These are phyloP conservation scores for Girardinichthys multiradiatus DNA, from an alignment of 2,113 vertebrate species.

Conservation along the genomic window DNA sequence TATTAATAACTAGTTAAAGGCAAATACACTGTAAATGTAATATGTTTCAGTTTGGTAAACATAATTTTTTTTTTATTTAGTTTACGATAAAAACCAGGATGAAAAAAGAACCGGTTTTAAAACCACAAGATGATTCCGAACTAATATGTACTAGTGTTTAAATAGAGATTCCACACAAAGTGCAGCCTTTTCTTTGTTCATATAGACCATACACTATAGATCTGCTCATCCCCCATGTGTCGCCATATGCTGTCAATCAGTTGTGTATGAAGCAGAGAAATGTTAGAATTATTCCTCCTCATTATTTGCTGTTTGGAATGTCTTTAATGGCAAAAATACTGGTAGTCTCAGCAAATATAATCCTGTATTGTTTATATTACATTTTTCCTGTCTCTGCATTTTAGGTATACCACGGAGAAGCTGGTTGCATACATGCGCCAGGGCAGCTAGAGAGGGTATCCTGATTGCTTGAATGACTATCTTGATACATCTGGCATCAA, in stretches of 20 bases:
- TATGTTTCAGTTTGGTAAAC: not conserved
- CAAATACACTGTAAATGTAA: not conserved
- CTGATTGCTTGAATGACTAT: too few species aligned
- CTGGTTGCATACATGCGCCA: too few species aligned
- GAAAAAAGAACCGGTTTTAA: too few species aligned
- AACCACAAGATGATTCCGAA: too few species aligned
- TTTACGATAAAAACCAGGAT: not conserved
- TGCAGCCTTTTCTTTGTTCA: not conserved
- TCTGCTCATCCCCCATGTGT: not conserved
- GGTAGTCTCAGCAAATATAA: not conserved
- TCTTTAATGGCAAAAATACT: not conserved
- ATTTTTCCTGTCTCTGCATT: not conserved
- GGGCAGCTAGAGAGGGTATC: too few species aligned
- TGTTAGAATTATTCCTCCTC: not conserved
- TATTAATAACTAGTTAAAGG: not conserved
- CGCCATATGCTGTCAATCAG: not conserved
- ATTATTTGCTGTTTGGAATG: not conserved
- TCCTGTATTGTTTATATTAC: not conserved
- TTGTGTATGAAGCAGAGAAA: not conserved
- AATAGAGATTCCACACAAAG: not conserved
- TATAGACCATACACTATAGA: not conserved
- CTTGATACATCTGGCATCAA: too few species aligned
- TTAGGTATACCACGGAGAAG: too few species aligned
- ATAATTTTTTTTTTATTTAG: not conserved
- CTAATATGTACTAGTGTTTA: not conserved